A percentile compares a stretch with the other conserved stretches of the same genome.
Evolutionary conservation across 1,140 invertebrate genomes (phyloP).

Genomic region (Pogonomyrmex californicus): DNA sequence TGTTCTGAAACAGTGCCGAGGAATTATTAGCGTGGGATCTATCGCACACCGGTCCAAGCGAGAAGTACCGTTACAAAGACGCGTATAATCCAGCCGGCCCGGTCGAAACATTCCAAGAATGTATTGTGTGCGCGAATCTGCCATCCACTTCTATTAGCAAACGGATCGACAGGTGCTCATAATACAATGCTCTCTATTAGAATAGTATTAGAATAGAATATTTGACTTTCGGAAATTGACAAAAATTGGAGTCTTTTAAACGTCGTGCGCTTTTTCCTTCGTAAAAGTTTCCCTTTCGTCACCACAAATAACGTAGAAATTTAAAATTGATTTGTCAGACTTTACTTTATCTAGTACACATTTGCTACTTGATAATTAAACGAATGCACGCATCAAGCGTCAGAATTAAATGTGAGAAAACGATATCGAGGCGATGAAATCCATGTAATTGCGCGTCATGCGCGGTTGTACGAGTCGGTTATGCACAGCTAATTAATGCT

Average conservation of each 20-base stretch:
- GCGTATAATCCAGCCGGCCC: conserved; percentile 45
- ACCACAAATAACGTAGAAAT: neutral
- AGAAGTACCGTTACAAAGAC: conserved; percentile 78
- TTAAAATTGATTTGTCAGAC: neutral
- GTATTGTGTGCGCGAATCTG: conserved; percentile 58
- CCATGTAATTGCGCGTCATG: conserved; percentile 28
- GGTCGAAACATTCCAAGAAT: conserved; percentile 74
- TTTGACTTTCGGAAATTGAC: neutral
- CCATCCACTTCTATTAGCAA: neutral
- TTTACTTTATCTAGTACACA: neutral
- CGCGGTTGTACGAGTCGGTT: conserved; percentile 37
- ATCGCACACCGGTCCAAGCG: conserved; percentile 49
- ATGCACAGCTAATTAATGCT: conserved; percentile 55
- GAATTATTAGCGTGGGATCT: conserved; percentile 82
- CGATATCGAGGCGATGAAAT: conserved; percentile 35
- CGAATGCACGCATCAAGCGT: neutral
- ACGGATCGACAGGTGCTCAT: neutral
- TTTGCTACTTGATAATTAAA: conserved; percentile 1
- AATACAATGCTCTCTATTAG: neutral
- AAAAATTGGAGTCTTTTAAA: neutral
- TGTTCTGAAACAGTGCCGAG: conserved; percentile 63
- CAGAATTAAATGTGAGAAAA: conserved; percentile 22
- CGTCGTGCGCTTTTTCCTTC: neutral
- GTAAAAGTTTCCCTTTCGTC: neutral
- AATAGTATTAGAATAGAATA: neutral